Conservation (phyloP, 2,797 vertebrate genomes). For the Pyrocephalus nanus region DNA sequence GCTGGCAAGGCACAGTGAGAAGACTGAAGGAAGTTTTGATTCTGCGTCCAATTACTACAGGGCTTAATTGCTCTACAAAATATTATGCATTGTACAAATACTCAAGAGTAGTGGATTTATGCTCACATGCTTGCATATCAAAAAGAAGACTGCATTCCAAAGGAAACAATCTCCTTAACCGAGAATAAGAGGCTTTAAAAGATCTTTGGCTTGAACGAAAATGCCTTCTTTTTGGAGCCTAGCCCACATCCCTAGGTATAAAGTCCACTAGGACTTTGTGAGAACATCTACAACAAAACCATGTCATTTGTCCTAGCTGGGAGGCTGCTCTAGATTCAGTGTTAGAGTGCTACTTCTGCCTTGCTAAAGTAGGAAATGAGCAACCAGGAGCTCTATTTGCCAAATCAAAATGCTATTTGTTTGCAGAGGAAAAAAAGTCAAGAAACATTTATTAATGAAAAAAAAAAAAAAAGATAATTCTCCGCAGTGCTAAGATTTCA, state of each 20-base stretch:
- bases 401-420: not conserved
- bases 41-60: not conserved
- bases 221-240: constrained; percentile 10
- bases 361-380: not conserved
- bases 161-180: constrained; percentile 42
- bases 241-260: not conserved
- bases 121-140: constrained; percentile 26
- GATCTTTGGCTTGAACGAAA: constrained; percentile 9
- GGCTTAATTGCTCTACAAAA: constrained; percentile 5
- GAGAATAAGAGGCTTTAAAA: constrained; percentile 45
- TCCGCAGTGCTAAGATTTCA: not conserved
- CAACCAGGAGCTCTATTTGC: not conserved
- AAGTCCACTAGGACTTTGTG: not conserved
- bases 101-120: constrained; percentile 7
- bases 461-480: not conserved
- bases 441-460: not conserved
- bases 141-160: constrained; percentile 37
- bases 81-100: not conserved
- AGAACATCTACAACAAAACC: not conserved
- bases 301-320: not conserved
- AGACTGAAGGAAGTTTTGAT: not conserved
- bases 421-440: not conserved
- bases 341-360: not conserved
- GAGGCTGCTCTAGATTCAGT: not conserved
- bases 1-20: not conserved